phyloP scores from a whole-genome alignment of 2,113 vertebrate genomes.

The Mobula hypostoma region DNA sequence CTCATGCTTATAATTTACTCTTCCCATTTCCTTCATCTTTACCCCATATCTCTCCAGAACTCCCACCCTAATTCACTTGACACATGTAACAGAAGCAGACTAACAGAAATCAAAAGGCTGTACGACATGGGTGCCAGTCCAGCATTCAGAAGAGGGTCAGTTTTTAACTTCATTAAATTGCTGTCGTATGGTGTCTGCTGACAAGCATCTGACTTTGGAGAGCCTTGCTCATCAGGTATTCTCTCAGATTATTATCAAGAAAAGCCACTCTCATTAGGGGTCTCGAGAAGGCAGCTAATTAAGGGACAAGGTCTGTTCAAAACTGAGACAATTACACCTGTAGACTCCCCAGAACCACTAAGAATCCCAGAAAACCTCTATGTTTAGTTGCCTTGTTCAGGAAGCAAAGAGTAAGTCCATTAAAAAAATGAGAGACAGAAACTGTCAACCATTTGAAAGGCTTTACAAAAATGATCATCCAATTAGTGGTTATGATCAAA shows the following conservation, averaged over 20 bases:
- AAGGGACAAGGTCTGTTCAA: slow-evolving; percentile 82
- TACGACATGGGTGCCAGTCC: slow-evolving; percentile 49
- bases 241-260: slow-evolving; percentile 88
- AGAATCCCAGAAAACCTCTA: slow-evolving; percentile 69
- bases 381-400: slow-evolving; percentile 63
- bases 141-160: slow-evolving; percentile 68
- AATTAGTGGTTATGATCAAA: slow-evolving; percentile 94
- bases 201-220: slow-evolving; percentile 79
- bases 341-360: slow-evolving; percentile 78
- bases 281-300: slow-evolving; percentile 89
- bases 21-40: slow-evolving; percentile 48
- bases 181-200: slow-evolving; percentile 82
- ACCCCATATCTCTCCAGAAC: slow-evolving; percentile 48
- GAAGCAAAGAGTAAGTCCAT: slow-evolving; percentile 68
- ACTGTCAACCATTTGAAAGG: slow-evolving; percentile 84
- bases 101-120: slow-evolving; percentile 50
- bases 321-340: slow-evolving; percentile 90
- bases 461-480: slow-evolving; percentile 92
- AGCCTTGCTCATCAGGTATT: slow-evolving; percentile 89
- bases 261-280: slow-evolving; percentile 88
- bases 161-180: slow-evolving; percentile 95
- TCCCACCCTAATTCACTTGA: slow-evolving; percentile 42
- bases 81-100: slow-evolving; percentile 41
- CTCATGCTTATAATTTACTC: slow-evolving; percentile 46
- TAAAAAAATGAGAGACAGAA: slow-evolving; percentile 69